phyloP scores from a whole-genome alignment of 2,888 invertebrate genomes.

The Agrilus cyanescens region DNA sequence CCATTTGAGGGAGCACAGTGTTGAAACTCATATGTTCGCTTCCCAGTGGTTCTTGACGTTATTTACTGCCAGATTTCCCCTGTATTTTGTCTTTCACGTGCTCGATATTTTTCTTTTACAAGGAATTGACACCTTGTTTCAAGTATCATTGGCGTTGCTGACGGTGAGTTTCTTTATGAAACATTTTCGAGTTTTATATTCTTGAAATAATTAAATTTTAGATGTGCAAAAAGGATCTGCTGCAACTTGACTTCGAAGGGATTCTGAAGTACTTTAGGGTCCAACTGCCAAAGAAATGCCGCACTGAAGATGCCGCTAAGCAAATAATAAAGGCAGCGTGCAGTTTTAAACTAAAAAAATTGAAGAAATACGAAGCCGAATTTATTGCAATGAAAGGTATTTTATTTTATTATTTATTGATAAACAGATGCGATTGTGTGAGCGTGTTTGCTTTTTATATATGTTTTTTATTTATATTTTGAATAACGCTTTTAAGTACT shows the following conservation, averaged over 20 bases:
- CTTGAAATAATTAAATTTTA: conserved; percentile 25
- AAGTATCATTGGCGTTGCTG: conserved; percentile 87
- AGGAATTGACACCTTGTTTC: conserved; percentile 91
- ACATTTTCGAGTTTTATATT: background rate
- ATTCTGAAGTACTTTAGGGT: conserved; percentile 97
- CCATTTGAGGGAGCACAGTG: conserved; percentile 68
- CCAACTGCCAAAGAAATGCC: conserved; percentile 90
- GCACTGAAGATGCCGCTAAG: conserved; percentile 79
- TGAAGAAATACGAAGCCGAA: conserved; percentile 92
- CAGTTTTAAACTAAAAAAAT: conserved; percentile 81
- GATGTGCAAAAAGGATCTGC: conserved; percentile 77
- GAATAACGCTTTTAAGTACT: too few species aligned
- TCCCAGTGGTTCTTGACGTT: conserved; percentile 99
- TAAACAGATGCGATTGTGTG: background rate
- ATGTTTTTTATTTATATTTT: too few species aligned
- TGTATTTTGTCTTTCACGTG: conserved; percentile 93
- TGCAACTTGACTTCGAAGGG: conserved; percentile 93
- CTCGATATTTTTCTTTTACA: conserved; percentile 91
- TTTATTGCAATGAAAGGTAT: conserved; percentile 64
- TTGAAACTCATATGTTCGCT: conserved; percentile 98
- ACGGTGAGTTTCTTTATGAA: conserved; percentile 46
- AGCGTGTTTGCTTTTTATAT: too few species aligned
- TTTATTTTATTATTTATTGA: too few species aligned
- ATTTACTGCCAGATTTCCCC: conserved; percentile 97
- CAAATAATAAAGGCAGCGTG: conserved; percentile 85